phyloP scores from a whole-genome alignment of 2,113 vertebrate species.

The Chaenogobius annularis region DNA sequence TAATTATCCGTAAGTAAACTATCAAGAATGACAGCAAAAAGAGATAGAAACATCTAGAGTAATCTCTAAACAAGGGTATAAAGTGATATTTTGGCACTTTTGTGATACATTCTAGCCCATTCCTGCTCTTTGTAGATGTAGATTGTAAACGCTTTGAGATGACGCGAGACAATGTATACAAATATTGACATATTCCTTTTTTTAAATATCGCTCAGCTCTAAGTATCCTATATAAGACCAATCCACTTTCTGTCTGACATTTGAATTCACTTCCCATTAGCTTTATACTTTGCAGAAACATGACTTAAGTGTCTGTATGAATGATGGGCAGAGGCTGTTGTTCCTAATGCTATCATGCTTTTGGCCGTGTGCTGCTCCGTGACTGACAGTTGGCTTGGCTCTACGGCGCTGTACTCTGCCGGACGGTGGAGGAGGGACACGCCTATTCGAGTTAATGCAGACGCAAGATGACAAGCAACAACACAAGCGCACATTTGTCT shows the following conservation, averaged over 20 bases:
- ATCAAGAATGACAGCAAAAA: no score
- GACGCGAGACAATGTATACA: no score
- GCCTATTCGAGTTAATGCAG: conserved; percentile 48
- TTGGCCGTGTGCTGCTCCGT: conserved; percentile 45
- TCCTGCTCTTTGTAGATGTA: no score
- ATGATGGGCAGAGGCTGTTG: conserved; percentile 70
- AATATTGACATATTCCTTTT: no score
- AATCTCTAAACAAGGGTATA: no score
- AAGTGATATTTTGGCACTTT: no score
- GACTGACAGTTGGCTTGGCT: conserved; percentile 67
- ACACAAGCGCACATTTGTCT: conserved; percentile 33
- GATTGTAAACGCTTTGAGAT: no score
- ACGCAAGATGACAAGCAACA: conserved; percentile 42
- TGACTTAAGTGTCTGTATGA: conserved; percentile 11
- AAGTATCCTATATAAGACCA: not conserved
- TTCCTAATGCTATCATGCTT: conserved; percentile 69
- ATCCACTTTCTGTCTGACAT: not conserved
- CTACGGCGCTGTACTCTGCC: conserved; percentile 42
- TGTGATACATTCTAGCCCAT: no score
- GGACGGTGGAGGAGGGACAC: conserved; percentile 56
- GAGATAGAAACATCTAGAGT: no score
- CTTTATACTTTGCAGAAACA: not conserved
- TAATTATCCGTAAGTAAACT: no score
- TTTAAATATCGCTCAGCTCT: not conserved
- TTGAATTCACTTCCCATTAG: not conserved